phyloP scores from a whole-genome alignment of 1,140 invertebrate genomes.

The Trichonephila clavata region DNA sequence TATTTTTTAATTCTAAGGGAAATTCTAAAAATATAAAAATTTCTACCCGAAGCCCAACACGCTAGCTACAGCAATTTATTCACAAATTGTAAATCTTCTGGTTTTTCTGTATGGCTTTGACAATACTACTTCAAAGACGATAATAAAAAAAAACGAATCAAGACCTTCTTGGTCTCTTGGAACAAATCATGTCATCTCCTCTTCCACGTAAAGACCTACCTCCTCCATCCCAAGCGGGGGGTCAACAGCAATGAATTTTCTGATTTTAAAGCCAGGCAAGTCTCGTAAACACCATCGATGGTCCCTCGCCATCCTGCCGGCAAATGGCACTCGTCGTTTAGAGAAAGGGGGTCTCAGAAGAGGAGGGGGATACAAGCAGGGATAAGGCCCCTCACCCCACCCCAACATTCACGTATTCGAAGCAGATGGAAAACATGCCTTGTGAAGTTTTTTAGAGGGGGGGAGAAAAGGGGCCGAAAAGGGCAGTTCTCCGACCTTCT shows the following conservation, averaged over 20 bases:
- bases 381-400: neutral
- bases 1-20: too few species aligned
- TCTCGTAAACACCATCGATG: slow-evolving; percentile 33
- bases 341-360: neutral
- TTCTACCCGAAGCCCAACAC: too few species aligned
- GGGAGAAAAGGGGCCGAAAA: slow-evolving; percentile 2
- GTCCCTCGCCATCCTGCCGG: neutral
- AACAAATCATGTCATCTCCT: slow-evolving; percentile 3
- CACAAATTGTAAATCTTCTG: too few species aligned
- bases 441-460: neutral
- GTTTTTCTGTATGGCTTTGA: too few species aligned
- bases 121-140: too few species aligned
- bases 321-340: slow-evolving; percentile 13
- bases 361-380: neutral
- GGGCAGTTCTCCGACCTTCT: slow-evolving; percentile 22
- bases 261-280: slow-evolving; percentile 1
- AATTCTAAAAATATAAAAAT: too few species aligned
- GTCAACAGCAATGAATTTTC: slow-evolving; percentile 51
- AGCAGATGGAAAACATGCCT: slow-evolving; percentile 60
- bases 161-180: neutral
- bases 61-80: too few species aligned
- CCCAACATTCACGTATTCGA: neutral
- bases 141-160: too few species aligned
- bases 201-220: neutral
- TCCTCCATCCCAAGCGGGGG: neutral